These are phyloP conservation scores for Palaemon carinicauda DNA, from an alignment of 1,140 invertebrate genomes.

Conservation along the genomic window DNA sequence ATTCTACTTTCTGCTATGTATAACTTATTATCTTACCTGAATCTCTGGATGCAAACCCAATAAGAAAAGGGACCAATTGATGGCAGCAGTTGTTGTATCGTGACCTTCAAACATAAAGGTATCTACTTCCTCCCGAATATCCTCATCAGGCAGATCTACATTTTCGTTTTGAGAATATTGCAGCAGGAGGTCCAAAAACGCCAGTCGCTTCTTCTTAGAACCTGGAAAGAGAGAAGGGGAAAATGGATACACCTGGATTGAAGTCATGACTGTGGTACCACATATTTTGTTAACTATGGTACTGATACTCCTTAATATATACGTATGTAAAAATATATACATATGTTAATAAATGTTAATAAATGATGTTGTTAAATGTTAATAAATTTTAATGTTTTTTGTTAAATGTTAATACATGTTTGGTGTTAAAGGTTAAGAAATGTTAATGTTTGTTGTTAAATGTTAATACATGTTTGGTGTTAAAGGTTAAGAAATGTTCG, in stretches of 20 bases:
- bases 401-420: no score
- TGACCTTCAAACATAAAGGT: conserved; percentile 97
- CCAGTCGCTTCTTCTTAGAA: conserved; percentile 77
- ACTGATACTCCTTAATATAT: no score
- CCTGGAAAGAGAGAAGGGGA: not conserved
- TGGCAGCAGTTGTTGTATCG: conserved; percentile 89
- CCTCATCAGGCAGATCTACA: conserved; percentile 79
- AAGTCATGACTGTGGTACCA: not conserved
- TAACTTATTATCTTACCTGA: conserved; percentile 65
- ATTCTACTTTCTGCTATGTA: not conserved
- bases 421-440: no score
- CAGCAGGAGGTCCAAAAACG: conserved; percentile 91
- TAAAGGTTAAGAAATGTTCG: no score
- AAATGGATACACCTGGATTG: not conserved
- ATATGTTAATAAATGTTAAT: no score
- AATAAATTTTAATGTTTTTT: no score
- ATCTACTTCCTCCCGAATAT: conserved; percentile 92
- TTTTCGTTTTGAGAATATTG: conserved; percentile 82
- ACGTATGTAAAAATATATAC: no score
- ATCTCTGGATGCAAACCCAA: conserved; percentile 83
- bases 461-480: no score
- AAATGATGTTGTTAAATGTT: no score
- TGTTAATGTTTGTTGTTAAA: no score
- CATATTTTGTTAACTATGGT: no score
- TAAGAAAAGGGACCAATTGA: conserved; percentile 83